Evolutionary conservation across 2,113 vertebrate species (phyloP).

Genomic region (Ceuthmochares aereus): DNA sequence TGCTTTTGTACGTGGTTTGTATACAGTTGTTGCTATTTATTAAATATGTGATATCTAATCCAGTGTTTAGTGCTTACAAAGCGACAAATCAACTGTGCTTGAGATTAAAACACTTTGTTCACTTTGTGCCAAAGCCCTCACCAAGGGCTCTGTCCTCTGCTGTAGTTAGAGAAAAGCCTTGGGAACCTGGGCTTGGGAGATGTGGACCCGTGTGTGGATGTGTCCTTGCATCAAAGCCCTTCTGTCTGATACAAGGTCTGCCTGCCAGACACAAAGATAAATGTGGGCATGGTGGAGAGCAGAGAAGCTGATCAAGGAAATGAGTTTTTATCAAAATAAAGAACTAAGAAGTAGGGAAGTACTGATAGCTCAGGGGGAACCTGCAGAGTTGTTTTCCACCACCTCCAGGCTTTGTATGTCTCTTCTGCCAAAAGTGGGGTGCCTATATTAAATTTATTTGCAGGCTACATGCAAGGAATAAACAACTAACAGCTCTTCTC

Average conservation of each 20-base stretch:
- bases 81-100: constrained; percentile 20
- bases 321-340: not conserved
- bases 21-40: constrained; percentile 47
- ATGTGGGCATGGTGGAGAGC: not conserved
- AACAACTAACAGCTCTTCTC: not conserved
- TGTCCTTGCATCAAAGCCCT: not conserved
- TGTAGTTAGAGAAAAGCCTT: not conserved
- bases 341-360: not conserved
- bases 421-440: not conserved
- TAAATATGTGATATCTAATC: constrained; percentile 41
- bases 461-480: not conserved
- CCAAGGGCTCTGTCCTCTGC: not conserved
- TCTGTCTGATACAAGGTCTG: not conserved
- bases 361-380: not conserved
- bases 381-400: not conserved
- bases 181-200: not conserved
- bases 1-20: constrained; percentile 22
- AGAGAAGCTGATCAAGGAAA: not conserved
- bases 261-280: not conserved
- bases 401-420: not conserved
- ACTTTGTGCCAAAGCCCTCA: not conserved
- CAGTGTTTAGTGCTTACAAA: constrained; percentile 26
- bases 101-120: constrained; percentile 13
- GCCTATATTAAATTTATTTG: not conserved
- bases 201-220: not conserved